Evolutionary conservation across 2,113 vertebrate species (phyloP).

Genomic region (Meles meles): DNA sequence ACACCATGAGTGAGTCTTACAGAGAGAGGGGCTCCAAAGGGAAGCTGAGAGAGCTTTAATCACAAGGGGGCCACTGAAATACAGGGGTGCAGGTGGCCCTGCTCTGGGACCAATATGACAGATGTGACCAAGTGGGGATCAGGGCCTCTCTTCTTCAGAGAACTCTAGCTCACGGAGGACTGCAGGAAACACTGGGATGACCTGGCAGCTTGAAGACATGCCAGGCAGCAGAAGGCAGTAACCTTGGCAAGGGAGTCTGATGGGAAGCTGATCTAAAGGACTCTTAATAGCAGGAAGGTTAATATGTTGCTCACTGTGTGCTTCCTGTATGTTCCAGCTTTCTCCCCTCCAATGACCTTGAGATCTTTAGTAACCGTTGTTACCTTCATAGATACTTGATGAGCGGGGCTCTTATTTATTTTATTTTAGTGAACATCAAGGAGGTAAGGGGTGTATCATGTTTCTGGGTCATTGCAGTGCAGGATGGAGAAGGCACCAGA

Average conservation of each 20-base stretch:
- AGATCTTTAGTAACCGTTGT: neutral
- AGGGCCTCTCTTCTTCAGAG: neutral
- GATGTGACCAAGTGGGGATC: neutral
- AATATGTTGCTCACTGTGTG: neutral
- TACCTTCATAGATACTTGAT: neutral
- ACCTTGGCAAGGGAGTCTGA: neutral
- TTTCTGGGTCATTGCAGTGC: neutral
- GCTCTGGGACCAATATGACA: neutral
- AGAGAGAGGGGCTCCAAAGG: neutral
- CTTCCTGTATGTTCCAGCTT: accelerated
- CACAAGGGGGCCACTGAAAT: neutral
- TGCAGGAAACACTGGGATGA: neutral
- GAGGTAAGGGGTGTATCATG: neutral
- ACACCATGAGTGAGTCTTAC: neutral
- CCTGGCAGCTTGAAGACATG: neutral
- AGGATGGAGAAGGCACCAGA: neutral
- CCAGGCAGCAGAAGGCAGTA: neutral
- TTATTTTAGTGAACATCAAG: neutral
- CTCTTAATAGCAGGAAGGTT: neutral
- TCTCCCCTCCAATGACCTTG: neutral
- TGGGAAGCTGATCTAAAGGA: neutral
- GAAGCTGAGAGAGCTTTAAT: neutral
- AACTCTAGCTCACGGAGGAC: neutral
- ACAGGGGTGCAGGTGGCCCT: neutral
- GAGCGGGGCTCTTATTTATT: neutral